Evolutionary conservation across 2,888 invertebrate genomes (phyloP).

Genomic region (Crepidodera aurea): DNA sequence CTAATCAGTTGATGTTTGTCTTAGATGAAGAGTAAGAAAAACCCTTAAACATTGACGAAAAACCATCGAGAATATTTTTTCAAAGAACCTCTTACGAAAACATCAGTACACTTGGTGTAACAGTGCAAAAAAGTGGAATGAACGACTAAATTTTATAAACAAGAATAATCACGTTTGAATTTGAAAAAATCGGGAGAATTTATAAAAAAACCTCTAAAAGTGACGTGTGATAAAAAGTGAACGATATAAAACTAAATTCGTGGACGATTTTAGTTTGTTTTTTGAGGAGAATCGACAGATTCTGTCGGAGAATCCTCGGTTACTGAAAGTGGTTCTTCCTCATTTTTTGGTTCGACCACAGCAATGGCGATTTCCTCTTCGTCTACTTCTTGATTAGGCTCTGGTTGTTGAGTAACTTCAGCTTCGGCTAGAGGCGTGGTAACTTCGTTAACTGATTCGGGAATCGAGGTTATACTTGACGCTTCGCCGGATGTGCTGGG

Average conservation of each 20-base stretch:
- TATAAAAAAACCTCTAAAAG: constrained; percentile 1
- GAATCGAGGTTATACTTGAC: neutral
- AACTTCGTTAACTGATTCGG: neutral
- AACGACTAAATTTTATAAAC: no score
- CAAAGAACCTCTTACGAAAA: no score
- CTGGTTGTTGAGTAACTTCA: neutral
- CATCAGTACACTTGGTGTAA: no score
- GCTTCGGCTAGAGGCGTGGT: neutral
- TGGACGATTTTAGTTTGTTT: constrained; percentile 1
- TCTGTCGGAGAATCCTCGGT: neutral
- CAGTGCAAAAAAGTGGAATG: no score
- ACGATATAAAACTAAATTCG: constrained; percentile 1
- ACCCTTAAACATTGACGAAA: no score
- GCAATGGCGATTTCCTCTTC: constrained; percentile 6
- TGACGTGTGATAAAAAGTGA: constrained; percentile 11
- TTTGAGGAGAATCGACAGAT: constrained; percentile 9
- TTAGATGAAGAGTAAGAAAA: no score
- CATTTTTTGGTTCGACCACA: constrained; percentile 1
- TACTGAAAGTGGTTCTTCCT: neutral
- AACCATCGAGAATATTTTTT: no score
- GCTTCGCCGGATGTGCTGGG: constrained; percentile 21
- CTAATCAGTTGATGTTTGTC: no score
- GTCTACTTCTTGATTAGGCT: neutral
- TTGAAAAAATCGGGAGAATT: neutral
- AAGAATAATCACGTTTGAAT: no score